Conservation (phyloP, 1,140 invertebrate species). For the Philaenus spumarius region DNA sequence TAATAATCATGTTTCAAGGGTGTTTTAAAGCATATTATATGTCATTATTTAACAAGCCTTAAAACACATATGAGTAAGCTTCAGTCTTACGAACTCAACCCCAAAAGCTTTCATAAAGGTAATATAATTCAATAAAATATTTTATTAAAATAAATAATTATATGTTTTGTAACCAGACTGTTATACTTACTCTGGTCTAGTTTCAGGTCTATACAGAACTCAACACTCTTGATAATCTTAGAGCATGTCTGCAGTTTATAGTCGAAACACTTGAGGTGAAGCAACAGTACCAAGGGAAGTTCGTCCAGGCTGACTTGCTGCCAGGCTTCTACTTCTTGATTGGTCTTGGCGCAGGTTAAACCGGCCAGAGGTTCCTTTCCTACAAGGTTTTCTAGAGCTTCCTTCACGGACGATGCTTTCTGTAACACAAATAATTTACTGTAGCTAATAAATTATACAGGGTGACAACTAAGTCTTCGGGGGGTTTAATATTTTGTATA, state of each 20-base stretch:
- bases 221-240: constrained; percentile 84
- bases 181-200: constrained; percentile 73
- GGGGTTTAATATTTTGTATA: no score
- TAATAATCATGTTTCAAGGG: no score
- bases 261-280: constrained; percentile 78
- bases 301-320: constrained; percentile 82
- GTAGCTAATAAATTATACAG: no score
- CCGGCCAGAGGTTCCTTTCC: constrained; percentile 79
- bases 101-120: no score
- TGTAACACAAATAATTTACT: constrained; percentile 38
- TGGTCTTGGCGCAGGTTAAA: constrained; percentile 70
- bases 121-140: background rate
- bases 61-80: no score
- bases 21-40: no score
- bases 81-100: no score
- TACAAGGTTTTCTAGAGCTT: constrained; percentile 78
- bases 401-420: constrained; percentile 74
- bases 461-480: no score
- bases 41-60: no score
- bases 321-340: constrained; percentile 75
- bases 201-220: constrained; percentile 84
- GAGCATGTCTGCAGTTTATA: constrained; percentile 73
- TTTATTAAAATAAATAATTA: no score
- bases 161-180: background rate
- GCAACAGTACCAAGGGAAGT: constrained; percentile 69